phyloP scores from a whole-genome alignment of 2,888 invertebrate species.

The Aleiodes leptofemur region DNA sequence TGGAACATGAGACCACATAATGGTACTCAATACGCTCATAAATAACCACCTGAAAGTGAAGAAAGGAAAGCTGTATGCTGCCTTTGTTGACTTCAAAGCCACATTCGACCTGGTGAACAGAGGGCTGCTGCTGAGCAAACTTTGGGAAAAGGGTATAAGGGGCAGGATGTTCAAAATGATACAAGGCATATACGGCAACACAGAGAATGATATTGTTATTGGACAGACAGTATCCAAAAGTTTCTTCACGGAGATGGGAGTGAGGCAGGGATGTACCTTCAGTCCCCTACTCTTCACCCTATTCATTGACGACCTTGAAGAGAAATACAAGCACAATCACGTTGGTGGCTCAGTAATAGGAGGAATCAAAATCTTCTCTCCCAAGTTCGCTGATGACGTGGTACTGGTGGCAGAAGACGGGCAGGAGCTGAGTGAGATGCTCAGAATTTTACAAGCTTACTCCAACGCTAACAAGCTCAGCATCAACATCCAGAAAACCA shows the following conservation, averaged over 20 bases:
- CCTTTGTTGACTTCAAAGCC: conserved; percentile 47
- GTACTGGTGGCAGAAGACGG: conserved; percentile 44
- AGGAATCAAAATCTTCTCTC: conserved; percentile 35
- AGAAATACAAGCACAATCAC: conserved; percentile 5
- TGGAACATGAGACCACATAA: conserved; percentile 36
- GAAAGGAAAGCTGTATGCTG: conserved; percentile 39
- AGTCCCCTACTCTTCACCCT: conserved; percentile 1
- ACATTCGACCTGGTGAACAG: conserved; percentile 52
- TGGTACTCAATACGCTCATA: conserved; percentile 25
- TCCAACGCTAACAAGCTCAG: conserved; percentile 33
- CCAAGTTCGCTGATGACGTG: no score
- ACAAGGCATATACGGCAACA: neutral
- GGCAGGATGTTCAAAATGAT: conserved; percentile 17
- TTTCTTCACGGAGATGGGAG: neutral
- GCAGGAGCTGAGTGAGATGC: conserved; percentile 43
- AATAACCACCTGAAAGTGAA: conserved; percentile 31
- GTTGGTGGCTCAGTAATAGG: conserved; percentile 42
- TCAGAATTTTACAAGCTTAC: conserved; percentile 35
- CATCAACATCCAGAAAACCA: conserved; percentile 42
- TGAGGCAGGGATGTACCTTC: neutral
- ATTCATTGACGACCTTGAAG: conserved; percentile 47
- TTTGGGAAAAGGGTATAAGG: conserved; percentile 15
- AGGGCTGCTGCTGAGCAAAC: conserved; percentile 26
- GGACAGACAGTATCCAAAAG: neutral
- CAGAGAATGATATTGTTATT: conserved; percentile 33